Base-by-base conservation (phyloP, 2,797 vertebrate species). In the Sciurus carolinensis region DNA sequence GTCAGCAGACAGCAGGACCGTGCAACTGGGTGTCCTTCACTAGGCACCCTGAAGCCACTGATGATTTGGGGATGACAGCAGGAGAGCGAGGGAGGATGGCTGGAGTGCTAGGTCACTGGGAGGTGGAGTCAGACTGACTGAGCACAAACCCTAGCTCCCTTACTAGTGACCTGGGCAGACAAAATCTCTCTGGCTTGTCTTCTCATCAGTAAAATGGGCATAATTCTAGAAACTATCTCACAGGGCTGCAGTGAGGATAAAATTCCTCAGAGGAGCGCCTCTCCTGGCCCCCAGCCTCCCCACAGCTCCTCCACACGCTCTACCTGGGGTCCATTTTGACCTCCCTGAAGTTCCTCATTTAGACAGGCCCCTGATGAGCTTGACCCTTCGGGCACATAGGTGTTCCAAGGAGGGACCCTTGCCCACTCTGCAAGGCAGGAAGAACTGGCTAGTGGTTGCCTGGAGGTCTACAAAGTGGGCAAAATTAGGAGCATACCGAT, bases 181-280 rank as follows among this genome's bases (percentile, higher is more conserved):
- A 52, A 90, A 83, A 57, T 3, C 50, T 90, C 9, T 82, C 20
- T 94, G 54, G n/a, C 50, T 85, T 50, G 57, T 93, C 64, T 86
- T 72, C 67, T 81, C 17, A 5, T 52, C 18, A 42, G 36, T 76
- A 81, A 85, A 81, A 77, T 77, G 69, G 54, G 30, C 36, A 52
- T 86, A 54, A 72, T 67, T 95, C 73, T 71, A 86, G 89, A 87
- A 69, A 81, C n/a, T 42, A 82, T 17, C 39, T 92, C 62, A 39
- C 4, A 57, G 82, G 36, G 33, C 33, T 76, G n/a, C 69, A 50
- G 59, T 50, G 59, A 79, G 47, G 67, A 79, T 87, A 83, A 77
- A 94, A 90, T 77, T 57, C 77, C 52, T n/a, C 28, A 20, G 20
- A 15, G 5, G 6, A 22, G 20, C 12, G 6, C 20, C 15, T 28